These are phyloP conservation scores for Aphelinus certus DNA, from an alignment of 1,140 invertebrate genomes.

Conservation along the genomic window DNA sequence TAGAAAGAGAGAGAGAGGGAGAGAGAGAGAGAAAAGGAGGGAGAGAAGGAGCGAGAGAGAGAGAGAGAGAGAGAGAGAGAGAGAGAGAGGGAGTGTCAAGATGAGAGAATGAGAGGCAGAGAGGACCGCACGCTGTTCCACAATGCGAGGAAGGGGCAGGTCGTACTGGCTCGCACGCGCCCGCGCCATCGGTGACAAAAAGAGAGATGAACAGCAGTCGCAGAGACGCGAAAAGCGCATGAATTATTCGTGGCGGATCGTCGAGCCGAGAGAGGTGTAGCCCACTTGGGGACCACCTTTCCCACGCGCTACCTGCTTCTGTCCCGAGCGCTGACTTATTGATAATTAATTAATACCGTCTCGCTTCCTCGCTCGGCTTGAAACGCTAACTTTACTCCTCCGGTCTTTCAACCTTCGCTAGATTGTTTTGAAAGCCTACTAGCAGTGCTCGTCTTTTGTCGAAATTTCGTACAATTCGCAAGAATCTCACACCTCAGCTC, in stretches of 20 bases:
- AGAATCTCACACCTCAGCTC: no score
- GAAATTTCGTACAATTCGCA: no score
- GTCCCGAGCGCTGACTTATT: conserved; percentile 51
- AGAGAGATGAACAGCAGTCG: conserved; percentile 19
- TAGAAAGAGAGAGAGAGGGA: conserved; percentile 27
- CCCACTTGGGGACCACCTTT: neutral
- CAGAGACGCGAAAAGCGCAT: conserved; percentile 44
- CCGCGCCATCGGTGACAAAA: conserved; percentile 23
- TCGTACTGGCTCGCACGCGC: neutral
- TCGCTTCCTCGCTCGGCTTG: neutral
- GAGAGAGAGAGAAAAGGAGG: conserved; percentile 31
- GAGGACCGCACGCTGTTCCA: conserved; percentile 20
- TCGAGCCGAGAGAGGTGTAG: conserved; percentile 44
- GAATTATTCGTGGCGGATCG: conserved; percentile 49
- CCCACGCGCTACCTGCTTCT: conserved; percentile 24
- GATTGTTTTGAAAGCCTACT: no score
- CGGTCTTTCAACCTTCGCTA: no score
- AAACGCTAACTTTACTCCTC: neutral
- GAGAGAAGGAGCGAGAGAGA: conserved; percentile 13
- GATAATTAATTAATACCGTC: conserved; percentile 49
- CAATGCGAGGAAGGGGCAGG: conserved; percentile 21
- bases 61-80: neutral
- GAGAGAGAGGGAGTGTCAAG: conserved; percentile 1
- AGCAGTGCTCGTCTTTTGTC: no score
- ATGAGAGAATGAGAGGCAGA: neutral